Evolutionary conservation across 2,113 vertebrate species (phyloP).

Genomic region (Piliocolobus tephrosceles): DNA sequence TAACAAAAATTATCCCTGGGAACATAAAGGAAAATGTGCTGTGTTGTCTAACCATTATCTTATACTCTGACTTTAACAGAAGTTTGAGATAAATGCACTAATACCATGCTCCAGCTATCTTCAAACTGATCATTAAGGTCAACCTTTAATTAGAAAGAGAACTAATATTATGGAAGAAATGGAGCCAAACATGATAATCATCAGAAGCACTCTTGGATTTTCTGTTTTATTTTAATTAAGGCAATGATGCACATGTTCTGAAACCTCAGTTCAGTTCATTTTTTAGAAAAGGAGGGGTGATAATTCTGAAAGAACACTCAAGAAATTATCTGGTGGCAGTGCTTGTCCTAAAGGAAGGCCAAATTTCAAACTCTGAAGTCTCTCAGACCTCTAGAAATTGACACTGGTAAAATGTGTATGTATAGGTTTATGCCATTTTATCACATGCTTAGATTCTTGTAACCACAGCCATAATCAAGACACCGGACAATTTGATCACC

Average conservation of each 20-base stretch:
- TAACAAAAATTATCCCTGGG: not conserved
- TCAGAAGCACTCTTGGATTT: not conserved
- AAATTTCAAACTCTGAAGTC: not conserved
- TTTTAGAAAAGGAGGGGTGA: not conserved
- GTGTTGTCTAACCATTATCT: not conserved
- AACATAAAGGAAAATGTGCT: not conserved
- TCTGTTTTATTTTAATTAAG: slow-evolving; percentile 54
- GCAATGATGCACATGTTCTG: not conserved
- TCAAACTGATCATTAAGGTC: not conserved
- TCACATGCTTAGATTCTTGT: not conserved
- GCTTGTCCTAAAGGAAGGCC: not conserved
- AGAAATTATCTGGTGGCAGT: not conserved
- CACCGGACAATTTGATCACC: too few relatives aligned
- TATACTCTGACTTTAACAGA: not conserved
- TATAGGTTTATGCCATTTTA: not conserved
- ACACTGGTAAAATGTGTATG: not conserved
- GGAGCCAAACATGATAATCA: not conserved
- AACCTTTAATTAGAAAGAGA: slow-evolving; percentile 44
- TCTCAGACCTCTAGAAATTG: not conserved
- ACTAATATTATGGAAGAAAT: not conserved
- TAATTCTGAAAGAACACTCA: not conserved
- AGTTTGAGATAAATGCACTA: not conserved
- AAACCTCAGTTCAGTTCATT: not conserved
- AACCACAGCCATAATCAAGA: not conserved
- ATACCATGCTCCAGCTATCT: not conserved